phyloP scores from a whole-genome alignment of 2,888 invertebrate species.

The Bedellia somnulentella region DNA sequence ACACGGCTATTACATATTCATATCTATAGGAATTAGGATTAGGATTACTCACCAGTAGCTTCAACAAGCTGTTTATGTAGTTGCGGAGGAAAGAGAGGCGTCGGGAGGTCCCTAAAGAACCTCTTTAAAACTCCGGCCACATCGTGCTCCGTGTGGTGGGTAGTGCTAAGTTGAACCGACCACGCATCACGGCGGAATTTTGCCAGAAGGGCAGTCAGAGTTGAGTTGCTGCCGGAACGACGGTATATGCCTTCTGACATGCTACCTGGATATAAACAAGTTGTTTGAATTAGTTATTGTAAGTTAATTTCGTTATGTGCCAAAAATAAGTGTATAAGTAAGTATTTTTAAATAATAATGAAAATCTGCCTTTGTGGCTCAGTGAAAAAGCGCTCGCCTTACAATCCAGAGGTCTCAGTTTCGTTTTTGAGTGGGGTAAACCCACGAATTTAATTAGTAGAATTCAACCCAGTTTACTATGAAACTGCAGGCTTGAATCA shows the following conservation, averaged over 20 bases:
- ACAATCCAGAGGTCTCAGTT: too few relatives aligned
- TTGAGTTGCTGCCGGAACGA: constrained; percentile 75
- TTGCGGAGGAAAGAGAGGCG: constrained; percentile 75
- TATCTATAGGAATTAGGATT: too few relatives aligned
- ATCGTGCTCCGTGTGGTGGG: constrained; percentile 81
- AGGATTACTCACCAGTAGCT: constrained; percentile 60
- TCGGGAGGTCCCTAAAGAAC: constrained; percentile 86
- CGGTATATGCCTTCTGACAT: constrained; percentile 89
- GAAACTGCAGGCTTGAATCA: too few relatives aligned
- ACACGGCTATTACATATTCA: neutral
- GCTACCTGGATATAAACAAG: constrained; percentile 73
- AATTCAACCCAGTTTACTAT: too few relatives aligned
- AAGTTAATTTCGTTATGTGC: too few relatives aligned
- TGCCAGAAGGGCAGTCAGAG: constrained; percentile 71
- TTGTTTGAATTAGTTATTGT: too few relatives aligned
- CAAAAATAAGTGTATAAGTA: too few relatives aligned
- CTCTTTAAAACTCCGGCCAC: constrained; percentile 86
- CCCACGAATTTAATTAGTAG: too few relatives aligned
- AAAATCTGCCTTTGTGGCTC: too few relatives aligned
- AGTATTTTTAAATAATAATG: too few relatives aligned
- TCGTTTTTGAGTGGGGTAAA: too few relatives aligned
- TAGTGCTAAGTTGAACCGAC: constrained; percentile 76
- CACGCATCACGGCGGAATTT: constrained; percentile 82
- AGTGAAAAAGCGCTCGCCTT: too few relatives aligned
- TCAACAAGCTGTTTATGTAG: constrained; percentile 69